These are phyloP conservation scores for Hipparchia sbordonii DNA, from an alignment of 2,888 invertebrate genomes.

Conservation along the genomic window DNA sequence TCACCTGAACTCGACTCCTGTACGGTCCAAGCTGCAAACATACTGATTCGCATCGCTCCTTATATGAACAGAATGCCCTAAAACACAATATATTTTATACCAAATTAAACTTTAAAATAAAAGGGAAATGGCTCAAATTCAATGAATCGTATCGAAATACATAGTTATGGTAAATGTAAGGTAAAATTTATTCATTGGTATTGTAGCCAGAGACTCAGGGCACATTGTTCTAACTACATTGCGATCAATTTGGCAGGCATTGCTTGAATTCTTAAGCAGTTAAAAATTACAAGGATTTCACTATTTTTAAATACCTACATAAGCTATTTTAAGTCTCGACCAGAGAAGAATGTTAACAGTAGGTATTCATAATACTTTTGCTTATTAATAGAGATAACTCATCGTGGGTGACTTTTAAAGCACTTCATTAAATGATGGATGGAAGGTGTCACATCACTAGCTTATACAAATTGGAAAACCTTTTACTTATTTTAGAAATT, in stretches of 20 bases:
- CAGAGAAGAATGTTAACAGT: neutral
- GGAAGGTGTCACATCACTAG: neutral
- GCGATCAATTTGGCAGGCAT: constrained; percentile 73
- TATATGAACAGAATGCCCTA: constrained; percentile 47
- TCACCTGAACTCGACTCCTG: constrained; percentile 80
- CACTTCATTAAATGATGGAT: neutral
- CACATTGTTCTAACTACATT: constrained; percentile 72
- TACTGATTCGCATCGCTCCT: constrained; percentile 74
- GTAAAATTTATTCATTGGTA: constrained; percentile 68
- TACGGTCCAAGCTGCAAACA: constrained; percentile 72
- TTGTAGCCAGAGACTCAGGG: constrained; percentile 58
- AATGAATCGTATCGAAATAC: constrained; percentile 11
- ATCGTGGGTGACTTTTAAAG: neutral
- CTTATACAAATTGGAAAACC: too few species aligned
- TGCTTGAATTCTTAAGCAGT: constrained; percentile 63
- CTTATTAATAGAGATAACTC: neutral
- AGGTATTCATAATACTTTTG: neutral
- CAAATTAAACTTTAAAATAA: constrained; percentile 43
- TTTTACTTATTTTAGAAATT: neutral
- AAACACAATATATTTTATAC: constrained; percentile 20
- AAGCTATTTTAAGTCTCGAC: neutral
- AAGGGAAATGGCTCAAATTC: constrained; percentile 41
- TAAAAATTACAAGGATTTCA: constrained; percentile 16
- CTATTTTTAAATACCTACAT: neutral
- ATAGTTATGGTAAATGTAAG: constrained; percentile 38